Percentiles rank a stretch among this genome's conserved stretches.
phyloP scores from a whole-genome alignment of 2,113 vertebrate genomes.

The Anser brachyrhynchus region DNA sequence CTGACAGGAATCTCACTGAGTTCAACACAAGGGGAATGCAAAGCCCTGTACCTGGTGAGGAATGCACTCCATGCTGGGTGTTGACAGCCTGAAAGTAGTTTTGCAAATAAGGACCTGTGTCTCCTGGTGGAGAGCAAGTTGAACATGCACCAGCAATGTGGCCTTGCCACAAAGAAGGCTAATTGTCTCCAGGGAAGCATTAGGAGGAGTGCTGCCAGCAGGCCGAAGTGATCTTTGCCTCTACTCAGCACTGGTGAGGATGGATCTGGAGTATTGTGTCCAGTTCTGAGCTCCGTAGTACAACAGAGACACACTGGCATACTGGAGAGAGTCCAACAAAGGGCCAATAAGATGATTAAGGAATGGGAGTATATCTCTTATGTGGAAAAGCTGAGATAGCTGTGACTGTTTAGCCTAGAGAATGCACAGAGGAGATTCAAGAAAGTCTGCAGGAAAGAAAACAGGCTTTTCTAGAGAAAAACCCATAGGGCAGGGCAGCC shows the following conservation, averaged over 20 bases:
- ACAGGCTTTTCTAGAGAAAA: not conserved
- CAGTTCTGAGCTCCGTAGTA: no score
- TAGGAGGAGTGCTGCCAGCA: no score
- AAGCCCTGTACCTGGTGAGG: not conserved
- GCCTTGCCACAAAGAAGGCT: not conserved
- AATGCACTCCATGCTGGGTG: not conserved
- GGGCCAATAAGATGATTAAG: no score
- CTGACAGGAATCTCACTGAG: accelerated
- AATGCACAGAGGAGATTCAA: not conserved
- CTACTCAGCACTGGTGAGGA: no score
- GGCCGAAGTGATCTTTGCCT: no score
- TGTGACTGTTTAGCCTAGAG: no score
- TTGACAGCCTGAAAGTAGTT: not conserved
- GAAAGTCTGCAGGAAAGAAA: not conserved
- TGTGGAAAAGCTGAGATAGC: no score
- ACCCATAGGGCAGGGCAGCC: not conserved
- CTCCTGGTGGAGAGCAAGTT: not conserved
- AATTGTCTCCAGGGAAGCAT: not conserved
- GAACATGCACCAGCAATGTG: not conserved
- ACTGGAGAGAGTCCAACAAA: no score
- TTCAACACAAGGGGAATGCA: not conserved
- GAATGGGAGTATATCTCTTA: no score
- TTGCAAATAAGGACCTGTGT: not conserved
- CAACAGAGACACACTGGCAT: no score
- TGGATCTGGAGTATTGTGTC: no score